phyloP scores from a whole-genome alignment of 2,797 vertebrate species.

The Cephalopachus bancanus region DNA sequence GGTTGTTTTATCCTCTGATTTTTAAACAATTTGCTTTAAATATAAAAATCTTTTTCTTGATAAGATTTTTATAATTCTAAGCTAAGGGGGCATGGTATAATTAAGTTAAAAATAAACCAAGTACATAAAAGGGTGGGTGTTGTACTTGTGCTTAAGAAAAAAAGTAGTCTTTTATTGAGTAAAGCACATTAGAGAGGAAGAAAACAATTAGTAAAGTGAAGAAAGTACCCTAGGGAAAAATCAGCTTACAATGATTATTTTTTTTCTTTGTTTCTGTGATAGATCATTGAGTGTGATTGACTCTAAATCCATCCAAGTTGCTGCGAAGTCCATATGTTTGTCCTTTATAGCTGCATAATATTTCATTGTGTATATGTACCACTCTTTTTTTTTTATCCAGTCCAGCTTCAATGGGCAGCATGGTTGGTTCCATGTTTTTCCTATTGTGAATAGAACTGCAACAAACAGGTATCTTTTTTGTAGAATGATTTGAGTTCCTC shows the following conservation, averaged over 20 bases:
- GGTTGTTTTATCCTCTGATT: background rate
- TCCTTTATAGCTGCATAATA: no score
- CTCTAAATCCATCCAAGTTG: no score
- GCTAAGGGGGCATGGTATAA: constrained; percentile 46
- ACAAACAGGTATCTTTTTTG: no score
- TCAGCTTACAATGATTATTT: constrained; percentile 88
- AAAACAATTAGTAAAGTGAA: constrained; percentile 87
- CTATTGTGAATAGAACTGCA: no score
- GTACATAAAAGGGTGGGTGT: constrained; percentile 79
- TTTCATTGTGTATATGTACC: no score
- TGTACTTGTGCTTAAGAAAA: constrained; percentile 81
- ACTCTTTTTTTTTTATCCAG: no score
- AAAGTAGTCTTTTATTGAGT: constrained; percentile 83
- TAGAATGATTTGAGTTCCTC: no score
- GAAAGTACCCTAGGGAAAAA: constrained; percentile 87
- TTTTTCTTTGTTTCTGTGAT: no score
- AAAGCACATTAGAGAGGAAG: constrained; percentile 84
- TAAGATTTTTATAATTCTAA: constrained; percentile 45
- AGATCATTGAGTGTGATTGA: no score
- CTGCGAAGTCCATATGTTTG: no score
- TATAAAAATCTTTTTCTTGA: background rate
- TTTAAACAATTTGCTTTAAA: background rate
- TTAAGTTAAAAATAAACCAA: constrained; percentile 30
- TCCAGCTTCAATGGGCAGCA: no score
- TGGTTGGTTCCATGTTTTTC: no score